Percentiles rank a stretch among this genome's conserved stretches.
These are phyloP conservation scores for Synaphobranchus kaupii DNA, from an alignment of 2,797 vertebrate species.

Conservation along the genomic window DNA sequence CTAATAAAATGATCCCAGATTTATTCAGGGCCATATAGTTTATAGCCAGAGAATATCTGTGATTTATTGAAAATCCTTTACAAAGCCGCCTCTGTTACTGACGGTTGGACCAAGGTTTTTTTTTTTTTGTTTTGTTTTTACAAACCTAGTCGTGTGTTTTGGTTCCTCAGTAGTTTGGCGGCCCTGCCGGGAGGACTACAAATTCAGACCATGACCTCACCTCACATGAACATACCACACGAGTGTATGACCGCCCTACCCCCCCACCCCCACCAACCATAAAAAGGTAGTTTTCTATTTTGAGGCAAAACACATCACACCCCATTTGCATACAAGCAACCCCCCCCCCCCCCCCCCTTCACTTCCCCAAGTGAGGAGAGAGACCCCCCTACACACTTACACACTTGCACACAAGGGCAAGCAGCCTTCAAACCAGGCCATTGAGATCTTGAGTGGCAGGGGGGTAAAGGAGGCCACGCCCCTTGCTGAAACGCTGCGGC, in stretches of 20 bases:
- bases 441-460: conserved; percentile 40
- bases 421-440: conserved; percentile 32
- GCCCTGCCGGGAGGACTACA: not conserved
- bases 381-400: not conserved
- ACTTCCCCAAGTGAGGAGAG: not conserved
- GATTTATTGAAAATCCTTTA: not conserved
- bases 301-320: not conserved
- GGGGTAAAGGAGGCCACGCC: conserved; percentile 24
- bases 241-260: not conserved
- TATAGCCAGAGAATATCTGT: not conserved
- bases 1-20: not conserved
- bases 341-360: not conserved
- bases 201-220: not conserved
- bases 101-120: not conserved
- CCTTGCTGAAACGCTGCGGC: conserved; percentile 36
- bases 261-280: not conserved
- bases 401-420: conserved; percentile 29
- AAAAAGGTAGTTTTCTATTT: not conserved
- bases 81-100: not conserved
- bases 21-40: not conserved
- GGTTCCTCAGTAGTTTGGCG: not conserved
- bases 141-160: not conserved
- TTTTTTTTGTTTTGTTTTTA: not conserved
- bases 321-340: not conserved
- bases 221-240: not conserved